These are phyloP conservation scores for Cryptocheilus praepositus DNA, from an alignment of 2,888 invertebrate genomes.

Conservation along the genomic window DNA sequence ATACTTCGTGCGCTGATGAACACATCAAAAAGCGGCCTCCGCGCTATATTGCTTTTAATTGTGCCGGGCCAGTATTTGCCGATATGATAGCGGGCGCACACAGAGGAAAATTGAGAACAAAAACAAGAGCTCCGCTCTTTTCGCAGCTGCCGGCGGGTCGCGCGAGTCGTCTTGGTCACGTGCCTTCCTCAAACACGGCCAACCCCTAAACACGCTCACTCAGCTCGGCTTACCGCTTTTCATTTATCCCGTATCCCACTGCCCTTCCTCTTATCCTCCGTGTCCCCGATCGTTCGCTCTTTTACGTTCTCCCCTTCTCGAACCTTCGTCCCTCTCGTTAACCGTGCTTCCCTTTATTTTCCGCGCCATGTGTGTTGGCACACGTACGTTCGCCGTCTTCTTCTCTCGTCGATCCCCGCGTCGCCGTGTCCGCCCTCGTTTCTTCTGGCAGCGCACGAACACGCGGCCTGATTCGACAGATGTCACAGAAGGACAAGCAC, in stretches of 20 bases:
- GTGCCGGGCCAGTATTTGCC: slow-evolving; percentile 48
- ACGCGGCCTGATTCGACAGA: slow-evolving; percentile 60
- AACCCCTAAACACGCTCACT: slow-evolving; percentile 52
- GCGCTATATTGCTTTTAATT: slow-evolving; percentile 60
- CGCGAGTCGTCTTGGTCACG: slow-evolving; percentile 55
- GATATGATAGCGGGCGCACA: slow-evolving; percentile 57
- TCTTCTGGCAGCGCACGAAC: slow-evolving; percentile 42
- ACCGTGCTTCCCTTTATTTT: slow-evolving; percentile 20
- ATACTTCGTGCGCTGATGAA: slow-evolving; percentile 51
- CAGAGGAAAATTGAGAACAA: slow-evolving; percentile 21
- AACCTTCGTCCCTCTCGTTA: slow-evolving; percentile 15
- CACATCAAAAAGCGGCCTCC: slow-evolving; percentile 49
- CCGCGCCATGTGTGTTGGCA: slow-evolving; percentile 44
- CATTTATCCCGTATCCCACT: slow-evolving; percentile 50
- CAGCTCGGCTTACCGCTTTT: slow-evolving; percentile 63
- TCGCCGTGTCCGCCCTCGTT: slow-evolving; percentile 33
- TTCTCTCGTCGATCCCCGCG: background rate
- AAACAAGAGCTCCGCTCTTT: slow-evolving; percentile 50
- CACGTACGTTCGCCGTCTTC: slow-evolving; percentile 48
- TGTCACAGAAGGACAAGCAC: slow-evolving; percentile 64
- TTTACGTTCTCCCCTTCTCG: slow-evolving; percentile 24
- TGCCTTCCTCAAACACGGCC: slow-evolving; percentile 61
- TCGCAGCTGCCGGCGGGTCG: slow-evolving; percentile 55
- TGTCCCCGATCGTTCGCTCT: slow-evolving; percentile 11
- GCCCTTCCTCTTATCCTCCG: slow-evolving; percentile 4